Conservation (phyloP, 2,888 invertebrate genomes). For the Drosophila mercatorum region DNA sequence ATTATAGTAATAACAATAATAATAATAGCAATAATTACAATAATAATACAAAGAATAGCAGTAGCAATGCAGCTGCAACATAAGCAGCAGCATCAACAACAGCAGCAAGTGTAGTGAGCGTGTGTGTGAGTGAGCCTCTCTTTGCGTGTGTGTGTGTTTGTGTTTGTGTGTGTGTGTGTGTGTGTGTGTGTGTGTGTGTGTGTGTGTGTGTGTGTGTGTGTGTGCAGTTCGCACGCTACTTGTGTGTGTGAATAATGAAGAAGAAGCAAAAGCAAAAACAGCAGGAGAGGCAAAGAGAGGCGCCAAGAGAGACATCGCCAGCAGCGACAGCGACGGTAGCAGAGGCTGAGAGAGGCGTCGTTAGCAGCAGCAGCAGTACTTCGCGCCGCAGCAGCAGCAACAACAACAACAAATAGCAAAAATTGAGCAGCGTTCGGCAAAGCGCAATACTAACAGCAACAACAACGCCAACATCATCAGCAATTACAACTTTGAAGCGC, state of each 20-base stretch:
- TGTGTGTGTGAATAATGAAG: slow-evolving; percentile 75
- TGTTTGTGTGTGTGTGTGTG: slow-evolving; percentile 52
- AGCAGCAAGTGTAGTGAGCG: slow-evolving; percentile 61
- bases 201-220: slow-evolving; percentile 54
- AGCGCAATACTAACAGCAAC: slow-evolving; percentile 59
- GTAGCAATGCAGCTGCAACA: slow-evolving; percentile 35
- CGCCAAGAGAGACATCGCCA: slow-evolving; percentile 46
- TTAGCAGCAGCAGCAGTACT: slow-evolving; percentile 62
- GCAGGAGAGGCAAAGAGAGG: slow-evolving; percentile 44
- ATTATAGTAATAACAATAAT: too few species aligned
- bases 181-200: slow-evolving; percentile 53
- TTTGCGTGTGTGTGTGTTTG: slow-evolving; percentile 36
- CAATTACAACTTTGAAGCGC: slow-evolving; percentile 27
- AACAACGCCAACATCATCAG: slow-evolving; percentile 8
- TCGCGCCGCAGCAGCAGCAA: slow-evolving; percentile 72
- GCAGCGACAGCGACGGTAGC: slow-evolving; percentile 22
- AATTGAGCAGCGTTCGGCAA: slow-evolving; percentile 78
- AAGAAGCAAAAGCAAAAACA: slow-evolving; percentile 76
- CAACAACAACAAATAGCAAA: slow-evolving; percentile 74
- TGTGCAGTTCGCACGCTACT: slow-evolving; percentile 64
- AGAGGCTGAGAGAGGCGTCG: slow-evolving; percentile 44
- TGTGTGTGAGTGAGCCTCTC: neutral
- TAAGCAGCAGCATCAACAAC: slow-evolving; percentile 10
- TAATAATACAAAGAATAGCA: slow-evolving; percentile 16
- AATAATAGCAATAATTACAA: slow-evolving; percentile 10